Percentiles rank a stretch among this genome's conserved stretches.
phyloP scores from a whole-genome alignment of 2,888 invertebrate species.

The Melinaea marsaeus region DNA sequence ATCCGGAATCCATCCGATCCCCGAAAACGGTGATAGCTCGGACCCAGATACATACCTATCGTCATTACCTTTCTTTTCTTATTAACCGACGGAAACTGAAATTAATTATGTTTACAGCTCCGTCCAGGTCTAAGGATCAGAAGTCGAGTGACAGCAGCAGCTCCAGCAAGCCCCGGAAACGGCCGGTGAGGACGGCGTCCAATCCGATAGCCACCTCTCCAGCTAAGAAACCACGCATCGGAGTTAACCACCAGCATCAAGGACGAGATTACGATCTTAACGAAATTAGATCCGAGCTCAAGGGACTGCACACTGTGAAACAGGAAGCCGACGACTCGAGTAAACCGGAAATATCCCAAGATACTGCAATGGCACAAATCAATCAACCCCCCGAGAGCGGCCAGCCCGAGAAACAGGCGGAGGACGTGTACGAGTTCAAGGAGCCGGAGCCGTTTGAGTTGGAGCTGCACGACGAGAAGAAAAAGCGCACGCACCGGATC shows the following conservation, averaged over 20 bases:
- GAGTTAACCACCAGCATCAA: conserved; percentile 49
- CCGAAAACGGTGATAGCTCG: no score
- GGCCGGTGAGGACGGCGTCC: conserved; percentile 57
- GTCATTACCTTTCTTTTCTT: no score
- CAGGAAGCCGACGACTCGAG: conserved; percentile 62
- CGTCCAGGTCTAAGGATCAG: conserved; percentile 58
- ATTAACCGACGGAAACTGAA: no score
- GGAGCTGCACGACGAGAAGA: conserved; percentile 81
- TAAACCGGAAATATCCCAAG: conserved; percentile 54
- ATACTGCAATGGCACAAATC: conserved; percentile 35
- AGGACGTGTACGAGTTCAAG: conserved; percentile 92
- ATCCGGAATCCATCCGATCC: no score
- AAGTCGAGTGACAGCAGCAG: conserved; percentile 67
- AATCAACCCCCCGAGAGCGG: conserved; percentile 44
- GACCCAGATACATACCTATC: no score
- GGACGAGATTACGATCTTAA: conserved; percentile 88
- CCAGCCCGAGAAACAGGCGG: conserved; percentile 63
- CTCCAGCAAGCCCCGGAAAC: conserved; percentile 64
- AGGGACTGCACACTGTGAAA: conserved; percentile 81
- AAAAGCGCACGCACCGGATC: conserved; percentile 70
- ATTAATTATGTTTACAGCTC: conserved; percentile 41
- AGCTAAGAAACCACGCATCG: conserved; percentile 58
- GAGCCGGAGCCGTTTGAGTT: conserved; percentile 93
- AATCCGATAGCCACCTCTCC: conserved; percentile 58
- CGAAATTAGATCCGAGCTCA: conserved; percentile 89